phyloP scores from a whole-genome alignment of 2,113 vertebrate genomes.

The Accipiter virgatus region DNA sequence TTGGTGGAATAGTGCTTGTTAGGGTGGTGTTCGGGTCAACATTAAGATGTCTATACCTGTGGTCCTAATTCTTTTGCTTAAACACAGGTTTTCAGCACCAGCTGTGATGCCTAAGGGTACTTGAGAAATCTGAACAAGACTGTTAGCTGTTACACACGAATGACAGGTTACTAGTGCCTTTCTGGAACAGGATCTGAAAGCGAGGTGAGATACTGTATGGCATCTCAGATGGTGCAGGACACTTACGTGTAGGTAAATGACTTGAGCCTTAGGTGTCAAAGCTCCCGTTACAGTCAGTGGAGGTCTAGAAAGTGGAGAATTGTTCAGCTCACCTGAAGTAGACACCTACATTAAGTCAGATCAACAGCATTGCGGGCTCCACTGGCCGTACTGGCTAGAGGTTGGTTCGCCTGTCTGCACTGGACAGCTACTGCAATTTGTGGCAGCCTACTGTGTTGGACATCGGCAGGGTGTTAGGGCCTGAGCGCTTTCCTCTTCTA shows the following conservation, averaged over 20 bases:
- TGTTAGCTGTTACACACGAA: rapidly evolving
- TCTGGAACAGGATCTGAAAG: neutral
- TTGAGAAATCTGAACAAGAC: neutral
- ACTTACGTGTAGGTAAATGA: neutral
- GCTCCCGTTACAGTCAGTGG: neutral
- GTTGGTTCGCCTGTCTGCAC: neutral
- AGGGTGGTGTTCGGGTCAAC: neutral
- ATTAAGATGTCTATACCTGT: neutral
- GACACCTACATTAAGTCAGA: neutral
- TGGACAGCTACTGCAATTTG: neutral
- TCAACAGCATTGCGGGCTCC: neutral
- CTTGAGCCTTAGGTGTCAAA: neutral
- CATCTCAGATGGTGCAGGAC: neutral
- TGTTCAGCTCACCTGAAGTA: neutral
- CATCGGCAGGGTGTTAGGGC: too few relatives aligned
- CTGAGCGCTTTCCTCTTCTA: neutral
- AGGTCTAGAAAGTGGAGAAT: neutral
- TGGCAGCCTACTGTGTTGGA: neutral
- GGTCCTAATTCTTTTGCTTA: neutral
- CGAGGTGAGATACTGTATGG: neutral
- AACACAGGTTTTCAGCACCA: neutral
- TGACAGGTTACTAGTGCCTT: neutral
- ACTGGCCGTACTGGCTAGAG: neutral
- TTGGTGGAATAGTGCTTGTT: neutral
- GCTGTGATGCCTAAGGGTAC: neutral